Conservation (phyloP, 2,888 invertebrate species). For the Limnephilus lunatus region DNA sequence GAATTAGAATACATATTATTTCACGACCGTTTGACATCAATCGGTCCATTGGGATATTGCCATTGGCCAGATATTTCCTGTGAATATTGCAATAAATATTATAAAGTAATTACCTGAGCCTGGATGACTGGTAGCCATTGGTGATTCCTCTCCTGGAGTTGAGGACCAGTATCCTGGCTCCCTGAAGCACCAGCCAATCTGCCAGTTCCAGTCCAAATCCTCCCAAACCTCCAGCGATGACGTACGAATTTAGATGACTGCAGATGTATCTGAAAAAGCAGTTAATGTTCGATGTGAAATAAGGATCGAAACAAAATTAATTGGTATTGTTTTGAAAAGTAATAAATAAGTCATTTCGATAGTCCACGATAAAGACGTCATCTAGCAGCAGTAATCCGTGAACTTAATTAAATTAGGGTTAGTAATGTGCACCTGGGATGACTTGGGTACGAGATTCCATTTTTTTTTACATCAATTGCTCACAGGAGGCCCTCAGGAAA, state of each 20-base stretch:
- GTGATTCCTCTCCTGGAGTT: constrained; percentile 88
- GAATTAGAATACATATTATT: too few species aligned
- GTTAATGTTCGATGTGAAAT: not conserved
- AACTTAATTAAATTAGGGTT: too few species aligned
- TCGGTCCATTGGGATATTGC: too few species aligned
- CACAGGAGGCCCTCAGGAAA: too few species aligned
- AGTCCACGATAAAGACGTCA: too few species aligned
- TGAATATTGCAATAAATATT: not conserved
- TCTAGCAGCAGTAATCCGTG: not conserved
- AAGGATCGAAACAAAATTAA: too few species aligned
- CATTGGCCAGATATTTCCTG: too few species aligned
- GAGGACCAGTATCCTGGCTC: constrained; percentile 86
- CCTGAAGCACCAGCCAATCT: constrained; percentile 90
- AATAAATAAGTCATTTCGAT: not conserved
- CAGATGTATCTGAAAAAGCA: constrained; percentile 74
- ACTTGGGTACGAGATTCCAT: too few species aligned
- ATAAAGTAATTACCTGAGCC: constrained; percentile 77
- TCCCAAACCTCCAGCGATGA: constrained; percentile 89
- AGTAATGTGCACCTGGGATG: too few species aligned
- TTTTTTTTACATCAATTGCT: too few species aligned
- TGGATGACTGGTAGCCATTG: constrained; percentile 89
- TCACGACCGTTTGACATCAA: too few species aligned
- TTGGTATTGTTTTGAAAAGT: not conserved
- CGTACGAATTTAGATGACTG: constrained; percentile 76
- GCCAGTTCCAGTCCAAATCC: constrained; percentile 94